Evolutionary conservation across 2,797 vertebrate genomes (phyloP).

Genomic region (Hyperoplus lanceolatus): DNA sequence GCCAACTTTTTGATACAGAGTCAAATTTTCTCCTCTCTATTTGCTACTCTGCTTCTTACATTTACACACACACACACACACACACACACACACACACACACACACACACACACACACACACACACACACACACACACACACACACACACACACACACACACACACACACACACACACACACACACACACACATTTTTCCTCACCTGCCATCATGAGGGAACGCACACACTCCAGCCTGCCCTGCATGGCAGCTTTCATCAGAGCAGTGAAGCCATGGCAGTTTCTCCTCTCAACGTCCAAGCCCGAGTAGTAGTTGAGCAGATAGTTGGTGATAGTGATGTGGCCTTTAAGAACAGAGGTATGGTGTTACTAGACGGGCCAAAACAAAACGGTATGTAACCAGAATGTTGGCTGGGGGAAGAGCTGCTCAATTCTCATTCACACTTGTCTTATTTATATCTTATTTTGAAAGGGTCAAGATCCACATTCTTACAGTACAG

Average conservation of each 20-base stretch:
- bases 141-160: too few species aligned
- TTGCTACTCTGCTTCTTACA: too few species aligned
- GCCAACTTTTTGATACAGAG: not conserved
- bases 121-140: too few species aligned
- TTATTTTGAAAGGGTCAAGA: slow-evolving; percentile 8
- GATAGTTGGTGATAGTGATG: slow-evolving; percentile 93
- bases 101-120: too few species aligned
- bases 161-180: too few species aligned
- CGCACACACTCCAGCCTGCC: slow-evolving; percentile 93
- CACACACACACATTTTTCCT: not conserved
- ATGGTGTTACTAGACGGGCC: not conserved
- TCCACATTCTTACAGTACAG: not conserved
- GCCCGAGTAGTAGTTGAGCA: slow-evolving; percentile 94
- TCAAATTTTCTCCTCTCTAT: not conserved
- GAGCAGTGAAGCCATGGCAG: slow-evolving; percentile 92
- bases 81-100: too few species aligned
- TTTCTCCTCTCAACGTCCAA: slow-evolving; percentile 95
- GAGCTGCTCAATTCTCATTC: not conserved
- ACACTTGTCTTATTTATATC: slow-evolving; percentile 3
- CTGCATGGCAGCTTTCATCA: slow-evolving; percentile 98
- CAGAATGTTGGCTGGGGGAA: not conserved
- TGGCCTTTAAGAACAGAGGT: slow-evolving; percentile 86
- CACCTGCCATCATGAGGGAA: slow-evolving; percentile 95
- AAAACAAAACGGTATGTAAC: not conserved
- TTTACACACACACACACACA: too few species aligned